A percentile compares a stretch with the other conserved stretches of the same genome.
Evolutionary conservation across 2,113 vertebrate genomes (phyloP).

Genomic region (Istiophorus platypterus): DNA sequence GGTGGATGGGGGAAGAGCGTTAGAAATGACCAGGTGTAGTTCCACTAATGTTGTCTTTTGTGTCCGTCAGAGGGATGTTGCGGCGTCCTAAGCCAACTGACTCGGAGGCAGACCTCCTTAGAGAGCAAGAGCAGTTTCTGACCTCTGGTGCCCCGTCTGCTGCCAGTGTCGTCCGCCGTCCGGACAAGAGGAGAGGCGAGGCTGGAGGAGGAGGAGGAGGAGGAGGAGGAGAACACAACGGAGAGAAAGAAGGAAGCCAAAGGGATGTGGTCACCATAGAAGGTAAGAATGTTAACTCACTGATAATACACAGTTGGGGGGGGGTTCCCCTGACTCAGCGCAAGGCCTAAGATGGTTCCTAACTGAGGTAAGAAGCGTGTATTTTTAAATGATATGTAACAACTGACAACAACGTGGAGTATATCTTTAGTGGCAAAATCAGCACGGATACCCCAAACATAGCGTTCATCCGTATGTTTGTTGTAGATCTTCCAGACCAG

Average conservation of each 20-base stretch:
- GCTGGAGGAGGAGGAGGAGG: constrained; percentile 54
- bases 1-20: background rate
- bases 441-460: background rate
- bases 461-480: background rate
- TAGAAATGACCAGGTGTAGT: background rate
- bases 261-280: constrained; percentile 92
- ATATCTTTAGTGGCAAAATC: background rate
- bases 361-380: background rate
- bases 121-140: constrained; percentile 91
- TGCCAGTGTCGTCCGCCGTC: constrained; percentile 88
- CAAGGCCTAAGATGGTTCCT: background rate
- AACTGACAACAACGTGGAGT: background rate
- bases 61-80: constrained; percentile 84
- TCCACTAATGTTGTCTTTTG: background rate
- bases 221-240: constrained; percentile 10
- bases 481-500: constrained; percentile 89
- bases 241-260: constrained; percentile 24
- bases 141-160: constrained; percentile 85
- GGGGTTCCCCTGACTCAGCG: background rate
- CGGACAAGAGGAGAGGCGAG: constrained; percentile 88
- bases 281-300: constrained; percentile 70
- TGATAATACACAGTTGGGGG: background rate
- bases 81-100: constrained; percentile 92
- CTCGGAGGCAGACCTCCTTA: constrained; percentile 92
- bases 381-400: background rate